These are phyloP conservation scores for Ceramica pisi DNA, from an alignment of 2,888 invertebrate genomes.

Conservation along the genomic window DNA sequence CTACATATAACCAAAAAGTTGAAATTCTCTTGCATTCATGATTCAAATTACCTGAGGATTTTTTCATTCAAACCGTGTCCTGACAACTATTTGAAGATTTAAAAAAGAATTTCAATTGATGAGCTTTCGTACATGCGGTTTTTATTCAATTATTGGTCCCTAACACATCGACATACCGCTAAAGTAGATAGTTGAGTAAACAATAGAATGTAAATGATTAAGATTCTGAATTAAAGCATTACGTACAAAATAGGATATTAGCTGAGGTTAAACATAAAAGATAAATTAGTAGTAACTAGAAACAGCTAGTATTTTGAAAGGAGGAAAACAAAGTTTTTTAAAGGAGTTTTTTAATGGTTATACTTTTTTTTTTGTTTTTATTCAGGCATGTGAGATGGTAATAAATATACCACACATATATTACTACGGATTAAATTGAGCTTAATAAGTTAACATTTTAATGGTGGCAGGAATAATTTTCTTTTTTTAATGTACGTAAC, in stretches of 20 bases:
- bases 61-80: background rate
- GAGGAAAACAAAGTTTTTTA: no score
- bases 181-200: background rate
- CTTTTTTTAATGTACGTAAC: slow-evolving; percentile 49
- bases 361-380: background rate
- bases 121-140: background rate
- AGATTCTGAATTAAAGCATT: slow-evolving; percentile 5
- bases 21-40: background rate
- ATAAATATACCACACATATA: background rate
- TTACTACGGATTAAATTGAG: slow-evolving; percentile 3
- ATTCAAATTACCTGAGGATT: background rate
- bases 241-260: slow-evolving; percentile 9
- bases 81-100: no score
- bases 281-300: slow-evolving; percentile 12
- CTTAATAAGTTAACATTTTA: slow-evolving; percentile 29
- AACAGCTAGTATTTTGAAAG: background rate
- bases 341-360: background rate
- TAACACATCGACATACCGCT: background rate
- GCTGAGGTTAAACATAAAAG: background rate
- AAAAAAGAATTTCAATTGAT: no score
- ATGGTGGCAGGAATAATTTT: slow-evolving; percentile 36
- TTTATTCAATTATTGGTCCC: background rate
- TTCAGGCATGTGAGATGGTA: background rate
- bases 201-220: slow-evolving; percentile 8
- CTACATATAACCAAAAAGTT: background rate